phyloP scores from a whole-genome alignment of 2,888 invertebrate species.

The Melangyna quadrimaculata region DNA sequence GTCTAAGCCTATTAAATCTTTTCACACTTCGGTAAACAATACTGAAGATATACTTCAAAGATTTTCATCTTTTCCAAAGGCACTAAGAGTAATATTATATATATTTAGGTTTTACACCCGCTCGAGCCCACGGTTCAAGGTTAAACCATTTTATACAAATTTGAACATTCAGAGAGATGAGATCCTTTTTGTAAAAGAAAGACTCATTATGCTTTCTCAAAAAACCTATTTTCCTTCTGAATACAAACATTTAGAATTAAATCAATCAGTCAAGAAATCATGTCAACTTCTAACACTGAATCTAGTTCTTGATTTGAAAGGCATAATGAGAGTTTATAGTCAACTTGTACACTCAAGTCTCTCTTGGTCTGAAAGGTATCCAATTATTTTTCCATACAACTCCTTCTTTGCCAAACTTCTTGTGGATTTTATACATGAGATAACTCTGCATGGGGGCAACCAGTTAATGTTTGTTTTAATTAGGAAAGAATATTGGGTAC shows the following conservation, averaged over 20 bases:
- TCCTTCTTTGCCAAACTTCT: not conserved
- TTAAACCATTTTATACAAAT: not conserved
- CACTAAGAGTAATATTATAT: slow-evolving; percentile 41
- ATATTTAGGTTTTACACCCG: slow-evolving; percentile 24
- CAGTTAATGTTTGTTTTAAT: slow-evolving; percentile 6
- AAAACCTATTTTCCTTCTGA: not conserved
- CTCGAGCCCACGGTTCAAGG: not conserved
- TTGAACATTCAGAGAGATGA: not conserved
- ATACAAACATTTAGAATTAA: not conserved
- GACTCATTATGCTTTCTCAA: slow-evolving; percentile 7
- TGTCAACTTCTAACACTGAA: slow-evolving; percentile 40
- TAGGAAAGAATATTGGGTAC: slow-evolving; percentile 21
- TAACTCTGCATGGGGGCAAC: slow-evolving; percentile 19
- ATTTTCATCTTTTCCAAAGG: slow-evolving; percentile 28
- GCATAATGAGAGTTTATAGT: slow-evolving; percentile 32
- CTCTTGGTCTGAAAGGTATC: slow-evolving; percentile 6
- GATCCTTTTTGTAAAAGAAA: not conserved
- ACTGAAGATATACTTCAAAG: not conserved
- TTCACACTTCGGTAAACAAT: not conserved
- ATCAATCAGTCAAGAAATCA: no score
- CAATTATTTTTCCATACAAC: slow-evolving; percentile 25
- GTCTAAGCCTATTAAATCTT: slow-evolving; percentile 12
- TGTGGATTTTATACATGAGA: slow-evolving; percentile 9
- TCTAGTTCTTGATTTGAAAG: slow-evolving; percentile 25
- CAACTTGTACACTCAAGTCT: slow-evolving; percentile 15